Evolutionary conservation across 1,140 invertebrate species (phyloP).

Genomic region (Diachasma alloeum): DNA sequence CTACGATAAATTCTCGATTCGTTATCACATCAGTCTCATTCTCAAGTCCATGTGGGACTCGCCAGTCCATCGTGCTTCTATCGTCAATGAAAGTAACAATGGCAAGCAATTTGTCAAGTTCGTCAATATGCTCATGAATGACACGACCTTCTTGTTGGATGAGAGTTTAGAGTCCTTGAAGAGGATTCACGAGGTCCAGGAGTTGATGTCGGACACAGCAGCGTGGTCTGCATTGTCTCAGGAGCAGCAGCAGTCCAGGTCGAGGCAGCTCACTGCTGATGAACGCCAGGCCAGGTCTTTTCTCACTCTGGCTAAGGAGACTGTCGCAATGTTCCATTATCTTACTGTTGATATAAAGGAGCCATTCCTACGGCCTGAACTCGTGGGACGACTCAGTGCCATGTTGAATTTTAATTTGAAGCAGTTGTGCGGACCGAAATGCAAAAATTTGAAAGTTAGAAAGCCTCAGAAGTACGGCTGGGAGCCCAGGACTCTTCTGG

Average conservation of each 20-base stretch:
- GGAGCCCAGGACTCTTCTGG: conserved; percentile 90
- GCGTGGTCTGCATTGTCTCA: conserved; percentile 73
- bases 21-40: conserved; percentile 97
- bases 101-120: conserved; percentile 97
- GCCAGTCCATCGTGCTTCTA: conserved; percentile 72
- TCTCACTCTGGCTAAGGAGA: conserved; percentile 92
- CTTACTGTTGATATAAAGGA: conserved; percentile 93
- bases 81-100: conserved; percentile 83
- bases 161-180: conserved; percentile 95
- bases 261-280: conserved; percentile 84
- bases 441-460: conserved; percentile 96
- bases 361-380: conserved; percentile 90
- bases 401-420: conserved; percentile 99
- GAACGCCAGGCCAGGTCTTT: conserved; percentile 95
- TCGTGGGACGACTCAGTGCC: conserved; percentile 91
- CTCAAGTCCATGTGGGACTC: conserved; percentile 89
- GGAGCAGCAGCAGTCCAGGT: conserved; percentile 80
- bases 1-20: conserved; percentile 98
- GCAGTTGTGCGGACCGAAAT: conserved; percentile 97
- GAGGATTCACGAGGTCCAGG: conserved; percentile 94
- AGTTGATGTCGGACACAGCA: conserved; percentile 77
- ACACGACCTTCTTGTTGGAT: conserved; percentile 96
- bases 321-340: conserved; percentile 98
- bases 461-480: conserved; percentile 95
- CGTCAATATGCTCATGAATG: conserved; percentile 99